phyloP scores from a whole-genome alignment of 2,888 invertebrate genomes.

The Pseudanteris insignis region DNA sequence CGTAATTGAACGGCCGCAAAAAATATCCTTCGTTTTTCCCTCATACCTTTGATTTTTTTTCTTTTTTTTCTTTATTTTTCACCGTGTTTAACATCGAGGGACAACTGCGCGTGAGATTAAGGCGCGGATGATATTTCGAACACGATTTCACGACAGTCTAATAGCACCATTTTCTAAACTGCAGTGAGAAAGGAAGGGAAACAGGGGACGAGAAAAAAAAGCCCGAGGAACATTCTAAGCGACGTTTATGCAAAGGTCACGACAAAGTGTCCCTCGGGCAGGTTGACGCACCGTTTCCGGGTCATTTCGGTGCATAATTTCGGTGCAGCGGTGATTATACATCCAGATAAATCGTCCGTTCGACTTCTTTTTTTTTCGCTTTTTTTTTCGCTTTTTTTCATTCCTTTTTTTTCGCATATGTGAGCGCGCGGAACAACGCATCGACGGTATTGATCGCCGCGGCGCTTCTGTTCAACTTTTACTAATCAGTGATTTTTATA shows the following conservation, averaged over 20 bases:
- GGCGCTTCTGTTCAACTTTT: too few relatives aligned
- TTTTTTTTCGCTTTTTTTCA: too few relatives aligned
- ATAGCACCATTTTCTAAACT: background rate
- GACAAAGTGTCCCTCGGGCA: conserved; percentile 6
- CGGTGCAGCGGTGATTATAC: conserved; percentile 9
- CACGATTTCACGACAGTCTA: background rate
- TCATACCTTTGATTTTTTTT: too few relatives aligned
- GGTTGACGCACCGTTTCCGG: conserved; percentile 20
- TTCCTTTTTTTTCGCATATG: too few relatives aligned
- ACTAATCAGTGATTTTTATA: too few relatives aligned
- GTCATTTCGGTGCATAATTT: conserved; percentile 20
- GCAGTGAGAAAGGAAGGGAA: too few relatives aligned
- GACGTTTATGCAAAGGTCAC: conserved; percentile 11
- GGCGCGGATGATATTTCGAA: background rate
- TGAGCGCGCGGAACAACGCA: background rate
- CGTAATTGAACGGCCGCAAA: background rate
- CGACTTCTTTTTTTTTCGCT: too few relatives aligned
- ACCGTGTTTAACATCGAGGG: background rate
- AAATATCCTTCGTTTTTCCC: background rate
- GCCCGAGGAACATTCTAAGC: background rate
- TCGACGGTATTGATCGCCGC: conserved; percentile 5
- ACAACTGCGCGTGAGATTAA: background rate
- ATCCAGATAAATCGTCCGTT: conserved; percentile 6
- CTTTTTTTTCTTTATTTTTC: too few relatives aligned
- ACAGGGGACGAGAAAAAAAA: too few relatives aligned